Evolutionary conservation across 2,113 vertebrate genomes (phyloP).

Genomic region (Piprites chloris): DNA sequence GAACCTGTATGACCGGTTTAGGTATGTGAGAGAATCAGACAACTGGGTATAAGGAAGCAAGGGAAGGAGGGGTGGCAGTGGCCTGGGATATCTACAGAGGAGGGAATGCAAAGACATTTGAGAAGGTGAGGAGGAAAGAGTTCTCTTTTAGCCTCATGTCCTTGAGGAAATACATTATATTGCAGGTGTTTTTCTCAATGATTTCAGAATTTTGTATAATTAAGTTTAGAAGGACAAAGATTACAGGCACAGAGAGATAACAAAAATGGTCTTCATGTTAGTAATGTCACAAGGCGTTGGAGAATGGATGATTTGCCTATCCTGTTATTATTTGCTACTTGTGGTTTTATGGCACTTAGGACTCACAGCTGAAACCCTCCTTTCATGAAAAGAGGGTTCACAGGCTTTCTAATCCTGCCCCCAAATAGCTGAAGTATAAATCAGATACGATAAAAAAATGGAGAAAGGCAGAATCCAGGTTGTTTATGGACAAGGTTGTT

Average conservation of each 20-base stretch:
- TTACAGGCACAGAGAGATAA: not conserved
- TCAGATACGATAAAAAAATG: not conserved
- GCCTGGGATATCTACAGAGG: not conserved
- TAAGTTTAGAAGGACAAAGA: not conserved
- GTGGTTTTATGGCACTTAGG: not conserved
- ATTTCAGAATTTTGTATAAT: not conserved
- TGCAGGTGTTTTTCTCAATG: not conserved
- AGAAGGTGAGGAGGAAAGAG: fast-evolving
- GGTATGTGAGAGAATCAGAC: not conserved
- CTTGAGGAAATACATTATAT: not conserved
- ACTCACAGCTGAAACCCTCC: not conserved
- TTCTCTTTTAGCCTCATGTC: not conserved
- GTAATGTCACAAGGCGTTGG: not conserved
- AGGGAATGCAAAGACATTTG: not conserved
- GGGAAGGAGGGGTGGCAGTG: not conserved
- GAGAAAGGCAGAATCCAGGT: not conserved
- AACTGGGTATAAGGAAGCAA: constrained; percentile 22
- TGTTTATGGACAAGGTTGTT: not conserved
- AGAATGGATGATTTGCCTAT: not conserved
- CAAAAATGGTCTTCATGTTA: not conserved
- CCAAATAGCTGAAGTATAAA: not conserved
- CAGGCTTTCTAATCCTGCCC: not conserved
- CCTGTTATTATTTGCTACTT: not conserved
- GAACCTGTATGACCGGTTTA: constrained; percentile 53
- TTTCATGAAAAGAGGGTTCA: not conserved